Conservation (phyloP, 2,113 vertebrate genomes). For the Leptodactylus fuscus region DNA sequence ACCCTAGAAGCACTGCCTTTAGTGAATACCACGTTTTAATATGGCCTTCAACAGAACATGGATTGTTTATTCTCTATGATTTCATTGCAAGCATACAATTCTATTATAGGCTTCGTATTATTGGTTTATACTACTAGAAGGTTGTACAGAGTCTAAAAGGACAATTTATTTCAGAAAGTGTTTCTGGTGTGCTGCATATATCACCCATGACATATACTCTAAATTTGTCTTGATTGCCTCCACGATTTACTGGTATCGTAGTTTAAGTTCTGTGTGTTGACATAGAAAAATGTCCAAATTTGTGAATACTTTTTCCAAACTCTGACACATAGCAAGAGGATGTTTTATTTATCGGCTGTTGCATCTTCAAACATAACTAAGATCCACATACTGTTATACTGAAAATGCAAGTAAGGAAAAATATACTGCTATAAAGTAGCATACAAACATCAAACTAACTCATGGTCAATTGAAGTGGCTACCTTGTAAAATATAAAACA, state of each 20-base stretch:
- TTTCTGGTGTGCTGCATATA: background rate
- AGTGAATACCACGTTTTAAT: too few species aligned
- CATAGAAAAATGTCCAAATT: background rate
- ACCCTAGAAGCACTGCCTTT: too few species aligned
- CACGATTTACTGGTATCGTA: background rate
- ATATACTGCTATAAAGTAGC: background rate
- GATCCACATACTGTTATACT: background rate
- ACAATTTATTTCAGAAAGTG: background rate
- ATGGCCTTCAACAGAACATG: too few species aligned
- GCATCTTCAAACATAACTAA: background rate
- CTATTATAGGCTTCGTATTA: too few species aligned
- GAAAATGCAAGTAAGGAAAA: background rate
- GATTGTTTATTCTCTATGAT: too few species aligned
- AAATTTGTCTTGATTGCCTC: background rate
- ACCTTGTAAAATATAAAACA: background rate
- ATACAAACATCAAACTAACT: background rate
- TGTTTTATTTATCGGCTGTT: conserved; percentile 10
- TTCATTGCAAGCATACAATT: too few species aligned
- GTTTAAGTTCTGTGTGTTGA: background rate
- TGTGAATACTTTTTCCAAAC: background rate
- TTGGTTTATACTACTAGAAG: too few species aligned
- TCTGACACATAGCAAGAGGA: background rate
- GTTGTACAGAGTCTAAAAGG: too few species aligned
- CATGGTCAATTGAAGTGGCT: background rate
- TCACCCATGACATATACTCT: background rate